Conservation (phyloP, 1,140 invertebrate species). For the Aethina tumida region DNA sequence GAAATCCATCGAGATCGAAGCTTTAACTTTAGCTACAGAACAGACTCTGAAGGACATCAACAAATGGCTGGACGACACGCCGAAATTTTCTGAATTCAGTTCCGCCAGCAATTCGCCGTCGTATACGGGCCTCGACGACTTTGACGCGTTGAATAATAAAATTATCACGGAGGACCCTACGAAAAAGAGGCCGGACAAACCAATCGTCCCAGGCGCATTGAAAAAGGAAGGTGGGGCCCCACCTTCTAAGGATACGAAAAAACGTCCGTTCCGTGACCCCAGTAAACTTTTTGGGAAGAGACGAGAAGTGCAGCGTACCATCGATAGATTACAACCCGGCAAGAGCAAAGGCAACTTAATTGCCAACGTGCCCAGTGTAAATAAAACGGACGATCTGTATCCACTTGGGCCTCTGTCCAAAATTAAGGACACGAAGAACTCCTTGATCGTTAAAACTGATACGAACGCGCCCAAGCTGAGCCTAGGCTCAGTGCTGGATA, state of each 20-base stretch:
- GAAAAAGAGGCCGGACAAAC: slow-evolving; percentile 33
- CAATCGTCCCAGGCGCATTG: slow-evolving; percentile 5
- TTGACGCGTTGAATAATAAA: slow-evolving; percentile 32
- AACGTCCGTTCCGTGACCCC: slow-evolving; percentile 32
- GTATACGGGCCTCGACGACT: slow-evolving; percentile 41
- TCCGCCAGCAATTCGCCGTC: slow-evolving; percentile 64
- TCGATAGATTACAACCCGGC: slow-evolving; percentile 70
- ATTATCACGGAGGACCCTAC: slow-evolving; percentile 27
- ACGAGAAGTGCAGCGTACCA: slow-evolving; percentile 68
- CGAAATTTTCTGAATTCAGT: slow-evolving; percentile 59
- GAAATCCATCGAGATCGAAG: slow-evolving; percentile 46
- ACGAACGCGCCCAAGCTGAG: slow-evolving; percentile 67
- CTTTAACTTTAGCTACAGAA: slow-evolving; percentile 64
- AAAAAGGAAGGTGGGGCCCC: slow-evolving; percentile 16
- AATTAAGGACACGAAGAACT: slow-evolving; percentile 45
- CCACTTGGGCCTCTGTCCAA: slow-evolving; percentile 34
- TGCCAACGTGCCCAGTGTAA: slow-evolving; percentile 40
- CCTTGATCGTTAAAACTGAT: slow-evolving; percentile 42
- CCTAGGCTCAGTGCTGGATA: slow-evolving; percentile 67
- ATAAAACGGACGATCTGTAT: slow-evolving; percentile 40
- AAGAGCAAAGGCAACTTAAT: slow-evolving; percentile 79
- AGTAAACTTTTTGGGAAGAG: slow-evolving; percentile 43
- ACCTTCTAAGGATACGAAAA: slow-evolving; percentile 26
- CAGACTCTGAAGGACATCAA: slow-evolving; percentile 81
- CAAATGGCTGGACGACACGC: slow-evolving; percentile 77